Base-by-base conservation (phyloP, 2,888 invertebrate species). In the Polydrusus cervinus region DNA sequence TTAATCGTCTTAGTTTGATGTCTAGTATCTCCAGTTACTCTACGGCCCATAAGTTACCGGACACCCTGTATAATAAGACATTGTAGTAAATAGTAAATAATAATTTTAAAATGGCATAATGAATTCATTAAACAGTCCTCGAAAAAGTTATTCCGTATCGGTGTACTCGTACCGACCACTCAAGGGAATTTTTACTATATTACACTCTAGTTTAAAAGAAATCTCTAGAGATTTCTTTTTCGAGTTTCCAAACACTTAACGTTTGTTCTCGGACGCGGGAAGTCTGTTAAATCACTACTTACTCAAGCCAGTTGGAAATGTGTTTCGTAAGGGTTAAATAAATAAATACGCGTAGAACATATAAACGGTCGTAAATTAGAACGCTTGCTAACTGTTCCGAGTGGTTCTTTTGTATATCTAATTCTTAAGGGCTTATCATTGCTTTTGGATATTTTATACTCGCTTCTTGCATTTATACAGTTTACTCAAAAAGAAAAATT, bases 181-280 rank as follows among this genome's bases (percentile, higher is more conserved):
- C 38, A 1, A 18, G 57, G 40, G 16, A 38, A 60, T 60, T 60
- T 60, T 60, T 60, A 60, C 57, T 40, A 10, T 60, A 38, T 60
- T 60, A 38, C 38, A 14, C 40, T 60, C 57, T 38, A 60, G 57
- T 60, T 60, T 38, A 38, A 60, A 60, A 60, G 38, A 38, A 60
- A 60, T 38, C 57, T 60, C 57, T 1, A 60, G 57, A 60, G 57
- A 60, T 38, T 60, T 38, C 57, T 60, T 14, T 60, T 60, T 38
- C 57, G 9, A 14, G 16, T 60, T 60, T 60, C 38, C 57, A 60
- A 60, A 38, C 57, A 38, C 38, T 60, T 60, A 38, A 60, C 57
- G 57, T 60, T 60, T 60, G 57, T 60, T 60, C 57, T 60, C 57
- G 57, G 57, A 60, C 57, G 57, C 57, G 57, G n/a, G 57, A 60